phyloP scores from a whole-genome alignment of 2,797 vertebrate genomes.

The Lithobates sylvaticus region DNA sequence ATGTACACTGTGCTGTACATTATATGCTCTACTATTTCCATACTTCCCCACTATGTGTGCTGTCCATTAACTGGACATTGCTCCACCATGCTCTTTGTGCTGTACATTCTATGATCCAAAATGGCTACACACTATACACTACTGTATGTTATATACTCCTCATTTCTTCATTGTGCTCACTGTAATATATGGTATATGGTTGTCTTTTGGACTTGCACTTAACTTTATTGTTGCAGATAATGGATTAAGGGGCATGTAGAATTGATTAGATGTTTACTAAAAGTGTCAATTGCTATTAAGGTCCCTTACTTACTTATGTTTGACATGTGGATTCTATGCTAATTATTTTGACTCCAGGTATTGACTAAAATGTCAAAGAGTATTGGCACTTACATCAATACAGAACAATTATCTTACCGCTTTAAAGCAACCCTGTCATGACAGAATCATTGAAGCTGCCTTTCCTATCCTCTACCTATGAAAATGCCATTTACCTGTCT shows the following conservation, averaged over 20 bases:
- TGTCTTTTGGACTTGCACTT: background rate
- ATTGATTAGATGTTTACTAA: background rate
- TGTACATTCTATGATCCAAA: too few species aligned
- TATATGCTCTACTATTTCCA: too few species aligned
- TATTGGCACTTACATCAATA: background rate
- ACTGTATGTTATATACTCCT: too few species aligned
- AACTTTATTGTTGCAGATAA: too few species aligned
- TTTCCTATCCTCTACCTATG: background rate
- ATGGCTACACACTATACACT: too few species aligned
- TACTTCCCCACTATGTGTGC: too few species aligned
- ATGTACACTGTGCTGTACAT: background rate
- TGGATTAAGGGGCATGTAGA: too few species aligned
- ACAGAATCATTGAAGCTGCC: background rate
- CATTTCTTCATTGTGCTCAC: too few species aligned
- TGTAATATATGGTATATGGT: too few species aligned
- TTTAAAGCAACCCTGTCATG: background rate
- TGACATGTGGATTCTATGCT: background rate
- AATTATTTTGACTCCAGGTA: background rate
- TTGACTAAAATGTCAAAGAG: background rate
- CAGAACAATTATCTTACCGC: background rate
- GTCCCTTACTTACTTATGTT: background rate
- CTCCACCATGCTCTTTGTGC: too few species aligned
- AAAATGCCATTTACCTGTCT: too few species aligned
- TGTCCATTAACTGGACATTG: too few species aligned
- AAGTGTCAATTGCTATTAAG: background rate